Evolutionary conservation across 2,113 vertebrate species (phyloP), one percentile per base, ranked within the genome.

Genomic region (Prolemur simus): DNA sequence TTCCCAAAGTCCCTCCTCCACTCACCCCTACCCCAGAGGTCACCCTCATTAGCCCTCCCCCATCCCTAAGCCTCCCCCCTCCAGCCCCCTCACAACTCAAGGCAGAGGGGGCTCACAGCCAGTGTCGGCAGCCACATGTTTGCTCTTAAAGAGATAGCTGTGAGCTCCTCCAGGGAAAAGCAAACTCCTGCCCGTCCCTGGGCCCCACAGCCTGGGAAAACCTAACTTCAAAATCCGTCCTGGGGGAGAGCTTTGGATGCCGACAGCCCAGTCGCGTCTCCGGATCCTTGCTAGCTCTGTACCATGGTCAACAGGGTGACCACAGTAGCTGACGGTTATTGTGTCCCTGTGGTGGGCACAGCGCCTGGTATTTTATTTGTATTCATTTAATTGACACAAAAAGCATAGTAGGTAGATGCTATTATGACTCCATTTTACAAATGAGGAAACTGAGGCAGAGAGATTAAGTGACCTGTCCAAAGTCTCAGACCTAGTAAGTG

Each of bases 321-420:
- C 2, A 29, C 4, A 6, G 8, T 0, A 23, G 39, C 56, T 9
- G 25, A 6, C 2, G 1, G 2, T n/a, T 63, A 2, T 1, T 5
- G 4, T 42, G 27, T 4, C 1, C 14, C 6, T 29, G 25, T 6
- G 49, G 32, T 18, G 0, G 34, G 47, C 56, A 47, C 29, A 14
- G 52, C 3, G 12, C 29, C 68, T 66, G 14, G 47, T 4, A 1
- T 4, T 2, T 37, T 2, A 49, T 37, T 15, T 21, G 17, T 6
- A 6, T 7, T 14, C 39, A 23, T 49, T 49, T 58, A 8, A 8
- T 7, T 3, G 66, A 12, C 60, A 18, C 32, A 5, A 13, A 17
- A 45, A 8, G 29, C 32, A 42, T 0, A 20, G 39, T 34, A 37
- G 39, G 6, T 25, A 8, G 37, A 7, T 29, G 29, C 58, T 37